Percentiles rank a stretch among this genome's conserved stretches.
phyloP scores from a whole-genome alignment of 1,140 invertebrate species.

The Adelges cooleyi region DNA sequence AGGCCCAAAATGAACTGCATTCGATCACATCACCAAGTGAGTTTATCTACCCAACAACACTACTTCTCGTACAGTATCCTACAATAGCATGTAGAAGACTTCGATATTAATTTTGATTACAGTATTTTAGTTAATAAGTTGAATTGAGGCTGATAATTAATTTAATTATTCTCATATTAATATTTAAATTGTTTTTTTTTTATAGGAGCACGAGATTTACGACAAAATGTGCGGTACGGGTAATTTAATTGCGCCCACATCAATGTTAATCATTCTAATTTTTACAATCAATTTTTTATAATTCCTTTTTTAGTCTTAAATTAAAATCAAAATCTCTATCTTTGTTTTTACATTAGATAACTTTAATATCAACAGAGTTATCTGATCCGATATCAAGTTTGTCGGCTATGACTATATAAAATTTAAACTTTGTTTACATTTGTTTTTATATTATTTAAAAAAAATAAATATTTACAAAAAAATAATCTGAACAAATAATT shows the following conservation, averaged over 20 bases:
- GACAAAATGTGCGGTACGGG: conserved; percentile 21
- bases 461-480: too few species aligned
- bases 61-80: too few species aligned
- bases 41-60: background rate
- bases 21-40: conserved; percentile 40
- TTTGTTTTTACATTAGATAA: background rate
- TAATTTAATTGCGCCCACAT: background rate
- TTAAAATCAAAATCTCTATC: background rate
- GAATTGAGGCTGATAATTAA: too few species aligned
- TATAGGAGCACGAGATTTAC: conserved; percentile 13
- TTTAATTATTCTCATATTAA: too few species aligned
- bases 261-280: background rate
- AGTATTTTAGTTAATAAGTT: too few species aligned
- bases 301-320: background rate
- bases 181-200: too few species aligned
- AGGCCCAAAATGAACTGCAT: conserved; percentile 37
- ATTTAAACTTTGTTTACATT: conserved; percentile 2
- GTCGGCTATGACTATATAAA: background rate
- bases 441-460: background rate
- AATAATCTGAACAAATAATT: too few species aligned
- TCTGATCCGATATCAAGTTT: background rate
- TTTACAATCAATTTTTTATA: conserved; percentile 3
- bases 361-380: background rate
- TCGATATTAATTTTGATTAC: too few species aligned
- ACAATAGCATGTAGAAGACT: too few species aligned